These are phyloP conservation scores for Conus ventricosus DNA, from an alignment of 1,140 invertebrate genomes.

Conservation along the genomic window DNA sequence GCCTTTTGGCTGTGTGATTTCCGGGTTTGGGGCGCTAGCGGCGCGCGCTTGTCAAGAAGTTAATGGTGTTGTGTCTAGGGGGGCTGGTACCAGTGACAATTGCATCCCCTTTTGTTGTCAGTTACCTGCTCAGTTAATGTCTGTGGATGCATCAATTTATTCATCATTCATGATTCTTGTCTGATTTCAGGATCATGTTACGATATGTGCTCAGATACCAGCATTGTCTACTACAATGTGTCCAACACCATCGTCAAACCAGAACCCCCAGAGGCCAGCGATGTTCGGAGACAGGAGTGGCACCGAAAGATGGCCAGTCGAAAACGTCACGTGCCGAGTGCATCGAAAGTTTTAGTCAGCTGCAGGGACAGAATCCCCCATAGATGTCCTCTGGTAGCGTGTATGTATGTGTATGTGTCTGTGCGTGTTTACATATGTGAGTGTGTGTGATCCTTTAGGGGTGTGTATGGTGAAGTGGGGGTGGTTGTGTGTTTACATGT, in stretches of 20 bases:
- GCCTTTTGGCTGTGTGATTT: too few relatives aligned
- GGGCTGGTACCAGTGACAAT: too few relatives aligned
- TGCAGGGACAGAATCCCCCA: neutral
- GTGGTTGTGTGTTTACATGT: too few relatives aligned
- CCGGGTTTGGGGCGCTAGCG: too few relatives aligned
- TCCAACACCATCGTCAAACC: constrained; percentile 45
- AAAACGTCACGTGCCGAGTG: constrained; percentile 34
- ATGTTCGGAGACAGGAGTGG: constrained; percentile 28
- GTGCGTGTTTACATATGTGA: neutral
- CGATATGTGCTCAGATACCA: constrained; percentile 49
- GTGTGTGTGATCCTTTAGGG: too few relatives aligned
- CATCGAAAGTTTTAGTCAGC: neutral
- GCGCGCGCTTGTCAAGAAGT: too few relatives aligned
- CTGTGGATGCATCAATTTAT: too few relatives aligned
- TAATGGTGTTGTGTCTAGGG: too few relatives aligned
- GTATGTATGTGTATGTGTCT: neutral
- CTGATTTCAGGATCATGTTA: constrained; percentile 46
- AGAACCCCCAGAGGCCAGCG: constrained; percentile 44
- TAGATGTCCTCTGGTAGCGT: neutral
- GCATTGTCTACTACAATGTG: constrained; percentile 50
- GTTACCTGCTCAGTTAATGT: too few relatives aligned
- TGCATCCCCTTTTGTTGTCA: too few relatives aligned
- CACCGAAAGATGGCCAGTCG: constrained; percentile 30
- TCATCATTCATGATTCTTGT: neutral
- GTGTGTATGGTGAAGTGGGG: too few relatives aligned